These are phyloP conservation scores for Corythucha ciliata DNA, from an alignment of 2,888 invertebrate species.

Conservation along the genomic window DNA sequence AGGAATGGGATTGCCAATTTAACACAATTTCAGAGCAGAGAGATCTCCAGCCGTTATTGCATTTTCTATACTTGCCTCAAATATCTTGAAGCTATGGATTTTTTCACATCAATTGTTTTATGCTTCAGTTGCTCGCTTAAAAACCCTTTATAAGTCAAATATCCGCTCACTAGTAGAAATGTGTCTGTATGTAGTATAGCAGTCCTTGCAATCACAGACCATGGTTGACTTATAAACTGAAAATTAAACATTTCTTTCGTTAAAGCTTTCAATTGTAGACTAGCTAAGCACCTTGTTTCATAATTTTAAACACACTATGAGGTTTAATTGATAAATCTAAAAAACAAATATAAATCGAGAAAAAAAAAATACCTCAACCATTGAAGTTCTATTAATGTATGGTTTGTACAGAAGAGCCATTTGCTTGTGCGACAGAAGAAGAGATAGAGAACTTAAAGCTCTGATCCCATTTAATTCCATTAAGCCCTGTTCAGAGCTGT, in stretches of 20 bases:
- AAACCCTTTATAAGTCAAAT: slow-evolving; percentile 49
- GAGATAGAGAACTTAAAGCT: slow-evolving; percentile 48
- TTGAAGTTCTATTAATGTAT: slow-evolving; percentile 49
- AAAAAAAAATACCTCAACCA: slow-evolving; percentile 44
- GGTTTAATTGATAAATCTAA: too few relatives aligned
- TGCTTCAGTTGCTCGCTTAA: slow-evolving; percentile 47
- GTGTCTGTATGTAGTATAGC: slow-evolving; percentile 55
- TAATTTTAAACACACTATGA: too few relatives aligned
- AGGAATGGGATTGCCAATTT: too few relatives aligned
- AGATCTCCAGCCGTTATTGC: too few relatives aligned
- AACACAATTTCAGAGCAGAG: too few relatives aligned
- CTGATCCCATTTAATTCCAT: slow-evolving; percentile 49
- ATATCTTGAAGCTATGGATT: slow-evolving; percentile 45
- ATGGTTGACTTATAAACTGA: slow-evolving; percentile 43
- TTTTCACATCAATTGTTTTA: slow-evolving; percentile 46
- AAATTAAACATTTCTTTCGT: slow-evolving; percentile 35
- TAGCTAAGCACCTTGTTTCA: too few relatives aligned
- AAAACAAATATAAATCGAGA: too few relatives aligned
- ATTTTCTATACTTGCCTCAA: slow-evolving; percentile 2
- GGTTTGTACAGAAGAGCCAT: slow-evolving; percentile 52
- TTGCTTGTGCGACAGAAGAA: slow-evolving; percentile 50
- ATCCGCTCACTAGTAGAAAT: slow-evolving; percentile 52
- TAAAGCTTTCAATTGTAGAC: too few relatives aligned
- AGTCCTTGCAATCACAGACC: slow-evolving; percentile 52
- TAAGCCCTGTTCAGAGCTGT: slow-evolving; percentile 43